A percentile compares a stretch with the other conserved stretches of the same genome.
Evolutionary conservation across 2,113 vertebrate genomes (phyloP).

Genomic region (Semnopithecus entellus): DNA sequence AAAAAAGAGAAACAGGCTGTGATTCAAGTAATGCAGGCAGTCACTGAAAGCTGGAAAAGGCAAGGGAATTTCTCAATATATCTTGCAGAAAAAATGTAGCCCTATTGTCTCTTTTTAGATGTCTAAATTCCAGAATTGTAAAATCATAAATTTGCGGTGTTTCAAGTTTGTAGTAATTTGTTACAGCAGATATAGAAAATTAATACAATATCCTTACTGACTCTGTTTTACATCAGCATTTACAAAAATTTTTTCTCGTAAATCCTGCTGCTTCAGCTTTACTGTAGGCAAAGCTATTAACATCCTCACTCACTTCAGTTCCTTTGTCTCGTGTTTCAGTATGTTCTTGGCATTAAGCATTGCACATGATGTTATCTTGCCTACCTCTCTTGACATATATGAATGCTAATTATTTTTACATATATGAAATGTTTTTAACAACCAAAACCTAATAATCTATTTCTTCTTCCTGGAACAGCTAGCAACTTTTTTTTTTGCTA

Average conservation of each 20-base stretch:
- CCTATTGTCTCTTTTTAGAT: neutral
- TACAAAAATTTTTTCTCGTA: neutral
- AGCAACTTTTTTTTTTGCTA: neutral
- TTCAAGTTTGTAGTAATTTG: neutral
- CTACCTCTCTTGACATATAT: neutral
- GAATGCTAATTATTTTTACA: neutral
- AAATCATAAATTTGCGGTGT: neutral
- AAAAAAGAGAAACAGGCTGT: neutral
- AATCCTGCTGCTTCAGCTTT: neutral
- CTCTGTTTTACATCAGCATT: neutral
- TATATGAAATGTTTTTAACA: neutral
- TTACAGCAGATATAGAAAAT: neutral
- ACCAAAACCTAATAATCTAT: neutral
- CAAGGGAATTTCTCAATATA: neutral
- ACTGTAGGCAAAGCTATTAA: neutral
- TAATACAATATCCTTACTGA: neutral
- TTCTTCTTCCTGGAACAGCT: neutral
- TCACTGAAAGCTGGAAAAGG: neutral
- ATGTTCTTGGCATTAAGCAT: neutral
- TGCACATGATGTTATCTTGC: neutral
- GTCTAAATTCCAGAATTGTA: neutral
- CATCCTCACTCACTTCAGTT: neutral
- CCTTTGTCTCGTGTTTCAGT: neutral
- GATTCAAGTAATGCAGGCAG: neutral
- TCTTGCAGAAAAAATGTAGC: neutral